Evolutionary conservation across 2,888 invertebrate species (phyloP).

Genomic region (Apamea epomidion): DNA sequence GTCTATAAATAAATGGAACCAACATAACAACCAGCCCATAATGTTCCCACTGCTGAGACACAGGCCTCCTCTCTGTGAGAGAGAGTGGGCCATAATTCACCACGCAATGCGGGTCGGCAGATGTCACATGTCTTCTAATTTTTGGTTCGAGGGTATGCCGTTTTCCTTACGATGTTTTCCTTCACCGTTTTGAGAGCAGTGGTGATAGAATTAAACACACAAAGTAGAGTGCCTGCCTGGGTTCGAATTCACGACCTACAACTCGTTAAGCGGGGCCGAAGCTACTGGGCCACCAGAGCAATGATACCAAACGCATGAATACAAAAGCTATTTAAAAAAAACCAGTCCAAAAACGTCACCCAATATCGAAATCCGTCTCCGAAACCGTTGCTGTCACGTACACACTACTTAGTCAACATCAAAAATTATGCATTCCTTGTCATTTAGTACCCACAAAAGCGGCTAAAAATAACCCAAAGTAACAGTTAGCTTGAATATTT

Average conservation of each 20-base stretch:
- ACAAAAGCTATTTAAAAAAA: background rate
- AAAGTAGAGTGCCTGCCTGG: background rate
- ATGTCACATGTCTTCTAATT: background rate
- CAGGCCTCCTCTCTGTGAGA: too few species aligned
- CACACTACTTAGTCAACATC: background rate
- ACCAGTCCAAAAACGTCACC: too few species aligned
- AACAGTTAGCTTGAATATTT: conserved; percentile 59
- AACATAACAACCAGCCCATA: too few species aligned
- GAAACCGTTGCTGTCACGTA: background rate
- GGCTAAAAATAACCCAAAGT: conserved; percentile 59
- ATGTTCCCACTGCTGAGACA: too few species aligned
- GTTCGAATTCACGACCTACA: background rate
- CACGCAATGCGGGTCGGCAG: background rate
- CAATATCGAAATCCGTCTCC: background rate
- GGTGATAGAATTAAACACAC: background rate
- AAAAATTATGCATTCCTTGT: conserved; percentile 34
- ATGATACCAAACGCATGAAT: background rate
- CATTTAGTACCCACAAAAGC: conserved; percentile 30
- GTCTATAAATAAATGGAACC: conserved; percentile 1
- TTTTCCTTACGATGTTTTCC: background rate
- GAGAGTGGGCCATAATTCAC: background rate
- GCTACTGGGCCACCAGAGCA: background rate
- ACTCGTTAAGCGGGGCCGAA: background rate
- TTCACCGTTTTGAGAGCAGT: background rate
- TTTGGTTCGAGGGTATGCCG: background rate